Base-by-base conservation (phyloP, 2,888 invertebrate genomes). In the Cabera pusaria region DNA sequence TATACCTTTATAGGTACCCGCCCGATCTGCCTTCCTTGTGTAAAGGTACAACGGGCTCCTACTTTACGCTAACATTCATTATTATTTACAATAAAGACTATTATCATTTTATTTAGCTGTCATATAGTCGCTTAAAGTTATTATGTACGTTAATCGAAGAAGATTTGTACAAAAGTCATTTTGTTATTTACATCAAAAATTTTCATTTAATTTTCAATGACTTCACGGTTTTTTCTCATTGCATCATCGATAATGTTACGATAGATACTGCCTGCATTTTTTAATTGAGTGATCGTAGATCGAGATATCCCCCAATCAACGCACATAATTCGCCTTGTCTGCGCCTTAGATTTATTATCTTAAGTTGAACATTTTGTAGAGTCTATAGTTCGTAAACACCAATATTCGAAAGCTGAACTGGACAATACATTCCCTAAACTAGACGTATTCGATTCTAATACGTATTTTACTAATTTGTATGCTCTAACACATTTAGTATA, bases 341-440 rank as follows among this genome's bases (percentile, higher is more conserved):
- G n/a, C 14, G 14, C 21, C 26, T 32, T 32, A 23, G 10, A 21
- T 14, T 60, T 52, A 56, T 46, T 56, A 35, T 63, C 34, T 25
- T 61, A 66, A 67, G 61, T 67, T 76, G 73, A 71, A 72, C 68
- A 68, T 75, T 76, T 78, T 75, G 72, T 81, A 78, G 73, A 82
- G 69, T 64, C 59, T 48, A 50, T 44, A 43, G 28, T 38, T 33
- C 16, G 24, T 44, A 38, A 48, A 53, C 68, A 75, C 87, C 87
- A 87, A 88, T 88, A 88, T 88, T 88, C 64, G 87, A 88, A 88
- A 88, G 87, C 87, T 88, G 87, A 79, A 86, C 85, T 73, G 70
- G 60, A 59, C 64, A 63, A 82, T 83, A 85, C 70, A 48, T 54
- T 70, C 64, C 64, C 77, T 84, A 81, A 68, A 47, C 79, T 84